Evolutionary conservation across 53 echinoderm and acorn worm species (phyloP).

Genomic region (Echinometra lucunter): DNA sequence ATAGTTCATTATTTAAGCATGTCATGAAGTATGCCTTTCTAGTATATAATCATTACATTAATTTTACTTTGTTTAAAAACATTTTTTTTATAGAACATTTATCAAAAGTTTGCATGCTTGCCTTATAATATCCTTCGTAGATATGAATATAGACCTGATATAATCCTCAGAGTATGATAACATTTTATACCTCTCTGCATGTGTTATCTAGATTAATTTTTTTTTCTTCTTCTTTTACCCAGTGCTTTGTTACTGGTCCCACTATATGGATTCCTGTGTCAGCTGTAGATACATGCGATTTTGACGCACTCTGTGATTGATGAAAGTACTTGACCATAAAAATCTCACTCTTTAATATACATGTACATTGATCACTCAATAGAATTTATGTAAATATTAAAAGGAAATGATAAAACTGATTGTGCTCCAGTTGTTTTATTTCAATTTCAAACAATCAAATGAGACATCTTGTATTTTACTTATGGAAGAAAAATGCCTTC

Average conservation of each 20-base stretch:
- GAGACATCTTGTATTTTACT: background rate
- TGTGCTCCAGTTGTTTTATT: background rate
- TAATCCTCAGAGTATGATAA: background rate
- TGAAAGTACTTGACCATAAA: background rate
- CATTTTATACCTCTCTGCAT: background rate
- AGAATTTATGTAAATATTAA: conserved; percentile 39
- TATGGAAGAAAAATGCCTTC: background rate
- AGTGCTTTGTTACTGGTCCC: too few relatives aligned
- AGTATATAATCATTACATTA: background rate
- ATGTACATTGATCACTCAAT: conserved; percentile 3
- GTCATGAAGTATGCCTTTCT: background rate
- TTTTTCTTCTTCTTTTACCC: too few relatives aligned
- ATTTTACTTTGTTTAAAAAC: background rate
- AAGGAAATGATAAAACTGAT: conserved; percentile 1
- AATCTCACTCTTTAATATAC: background rate
- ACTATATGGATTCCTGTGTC: background rate
- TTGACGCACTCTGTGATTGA: background rate
- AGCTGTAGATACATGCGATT: background rate
- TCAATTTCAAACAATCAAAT: background rate
- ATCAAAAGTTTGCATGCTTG: conserved; percentile 11
- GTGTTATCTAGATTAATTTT: background rate
- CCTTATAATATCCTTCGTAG: background rate
- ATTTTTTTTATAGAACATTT: background rate
- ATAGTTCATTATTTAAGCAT: background rate
- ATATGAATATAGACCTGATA: background rate